These are phyloP conservation scores for Sesia apiformis DNA, from an alignment of 2,888 invertebrate genomes.

Conservation along the genomic window DNA sequence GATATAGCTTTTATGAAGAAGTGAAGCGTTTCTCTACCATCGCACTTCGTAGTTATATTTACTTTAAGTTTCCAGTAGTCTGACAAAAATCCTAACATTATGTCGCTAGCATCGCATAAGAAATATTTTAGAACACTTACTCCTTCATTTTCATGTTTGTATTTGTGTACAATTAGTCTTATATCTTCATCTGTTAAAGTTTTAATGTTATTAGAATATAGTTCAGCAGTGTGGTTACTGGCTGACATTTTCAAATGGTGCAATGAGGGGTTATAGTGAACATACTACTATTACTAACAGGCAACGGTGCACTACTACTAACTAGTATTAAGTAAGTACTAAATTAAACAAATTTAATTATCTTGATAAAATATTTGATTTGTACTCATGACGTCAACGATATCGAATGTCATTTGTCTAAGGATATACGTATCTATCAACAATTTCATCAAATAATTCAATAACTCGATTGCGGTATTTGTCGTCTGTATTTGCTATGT, in stretches of 20 bases:
- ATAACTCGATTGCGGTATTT: constrained; percentile 51
- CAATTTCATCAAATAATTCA: constrained; percentile 72
- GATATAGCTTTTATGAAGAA: constrained; percentile 57
- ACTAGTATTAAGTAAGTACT: no score
- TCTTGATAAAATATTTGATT: neutral
- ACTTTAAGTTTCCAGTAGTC: constrained; percentile 59
- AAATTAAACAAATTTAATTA: no score
- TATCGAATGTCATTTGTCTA: constrained; percentile 3
- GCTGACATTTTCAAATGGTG: no score
- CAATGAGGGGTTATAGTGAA: no score
- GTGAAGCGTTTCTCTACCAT: constrained; percentile 19
- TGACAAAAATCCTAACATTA: constrained; percentile 58
- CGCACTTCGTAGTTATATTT: constrained; percentile 15
- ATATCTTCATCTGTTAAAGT: constrained; percentile 33
- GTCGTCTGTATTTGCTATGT: constrained; percentile 31
- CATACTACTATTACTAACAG: no score
- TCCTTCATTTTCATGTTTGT: constrained; percentile 18
- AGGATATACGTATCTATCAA: constrained; percentile 52
- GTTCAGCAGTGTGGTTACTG: no score
- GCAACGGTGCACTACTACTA: no score
- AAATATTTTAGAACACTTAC: constrained; percentile 24
- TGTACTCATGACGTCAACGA: neutral
- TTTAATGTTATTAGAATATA: no score
- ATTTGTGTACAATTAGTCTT: constrained; percentile 29
- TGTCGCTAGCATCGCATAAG: constrained; percentile 43